Evolutionary conservation across 2,888 invertebrate species (phyloP), one percentile per base, ranked within the genome.

Genomic region (Melanchra persicariae): DNA sequence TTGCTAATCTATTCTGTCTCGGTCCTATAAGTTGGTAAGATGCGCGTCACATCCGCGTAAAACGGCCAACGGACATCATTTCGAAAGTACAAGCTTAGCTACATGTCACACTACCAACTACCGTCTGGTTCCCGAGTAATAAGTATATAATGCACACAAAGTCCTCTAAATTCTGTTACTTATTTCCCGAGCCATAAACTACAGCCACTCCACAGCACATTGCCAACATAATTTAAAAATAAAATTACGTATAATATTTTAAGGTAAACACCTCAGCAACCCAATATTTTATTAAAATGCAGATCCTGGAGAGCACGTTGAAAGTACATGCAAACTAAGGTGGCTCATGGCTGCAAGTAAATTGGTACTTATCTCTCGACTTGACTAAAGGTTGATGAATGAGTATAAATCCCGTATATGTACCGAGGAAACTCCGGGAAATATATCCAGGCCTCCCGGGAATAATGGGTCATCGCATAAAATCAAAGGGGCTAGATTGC

Each of bases 391-490:
- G 77, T 81, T 87, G 86, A 87, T 85, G 87, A 81, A 86, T 85
- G 84, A 72, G 74, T 79, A 81, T 86, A 81, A 85, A 80, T 79
- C 78, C 75, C 71, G 79, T 78, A 73, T 82, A 78, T 74, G 65
- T 75, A 76, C 67, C 26, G 61, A 52, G 68, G 57, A 74, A 68
- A 57, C 70, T 65, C 69, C 67, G 76, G 75, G 49, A 84, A 87
- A 87, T 84, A 81, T 86, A 87, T 79, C 81, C 81, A 77, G 78
- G 77, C 78, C 85, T 74, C 74, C 26, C 10, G 74, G 69, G 77
- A 81, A 86, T 85, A 87, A 81, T 81, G 84, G 87, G 79, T 84
- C 79, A 86, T 81, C 71, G 77, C 76, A 84, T 86, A 86, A 86
- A 86, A 86, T 83, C 86, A 79, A 81, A 86, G 77, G 72, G 77